Percentiles rank a stretch among this genome's conserved stretches.
Evolutionary conservation across 2,113 vertebrate genomes (phyloP).

Genomic region (Chinchilla lanigera): DNA sequence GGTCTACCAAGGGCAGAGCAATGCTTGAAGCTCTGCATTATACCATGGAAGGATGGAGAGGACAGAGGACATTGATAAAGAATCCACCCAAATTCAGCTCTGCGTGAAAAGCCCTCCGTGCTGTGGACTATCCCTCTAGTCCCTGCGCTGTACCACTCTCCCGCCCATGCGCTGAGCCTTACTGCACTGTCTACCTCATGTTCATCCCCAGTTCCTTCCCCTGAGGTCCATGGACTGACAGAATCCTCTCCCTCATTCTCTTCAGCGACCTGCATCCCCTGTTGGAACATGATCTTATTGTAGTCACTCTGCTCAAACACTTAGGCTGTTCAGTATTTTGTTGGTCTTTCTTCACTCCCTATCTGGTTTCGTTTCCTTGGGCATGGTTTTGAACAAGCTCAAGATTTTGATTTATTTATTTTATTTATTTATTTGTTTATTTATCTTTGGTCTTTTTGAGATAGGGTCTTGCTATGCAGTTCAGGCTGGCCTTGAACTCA

Average conservation of each 20-base stretch:
- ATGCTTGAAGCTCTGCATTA: not conserved
- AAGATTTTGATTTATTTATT: not conserved
- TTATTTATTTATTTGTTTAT: too few relatives aligned
- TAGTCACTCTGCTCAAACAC: not conserved
- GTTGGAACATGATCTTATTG: not conserved
- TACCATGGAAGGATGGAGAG: not conserved
- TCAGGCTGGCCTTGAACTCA: too few relatives aligned
- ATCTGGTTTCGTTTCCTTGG: not conserved
- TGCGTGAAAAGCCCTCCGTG: not conserved
- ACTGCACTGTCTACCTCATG: not conserved
- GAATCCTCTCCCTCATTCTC: not conserved
- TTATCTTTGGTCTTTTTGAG: too few relatives aligned
- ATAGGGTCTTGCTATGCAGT: too few relatives aligned
- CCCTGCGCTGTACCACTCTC: not conserved
- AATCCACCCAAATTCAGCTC: not conserved
- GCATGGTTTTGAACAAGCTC: not conserved
- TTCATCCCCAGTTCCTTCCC: not conserved
- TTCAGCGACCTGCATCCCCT: not conserved
- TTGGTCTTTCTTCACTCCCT: not conserved
- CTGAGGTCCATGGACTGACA: not conserved
- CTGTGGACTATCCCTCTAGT: not conserved
- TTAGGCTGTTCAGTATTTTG: not conserved
- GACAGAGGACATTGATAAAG: not conserved
- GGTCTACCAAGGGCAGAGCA: not conserved
- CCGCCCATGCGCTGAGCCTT: rapidly evolving